Evolutionary conservation across 2,888 invertebrate species (phyloP), one percentile per base, ranked within the genome.

Genomic region (Cryptocephalus moraei): DNA sequence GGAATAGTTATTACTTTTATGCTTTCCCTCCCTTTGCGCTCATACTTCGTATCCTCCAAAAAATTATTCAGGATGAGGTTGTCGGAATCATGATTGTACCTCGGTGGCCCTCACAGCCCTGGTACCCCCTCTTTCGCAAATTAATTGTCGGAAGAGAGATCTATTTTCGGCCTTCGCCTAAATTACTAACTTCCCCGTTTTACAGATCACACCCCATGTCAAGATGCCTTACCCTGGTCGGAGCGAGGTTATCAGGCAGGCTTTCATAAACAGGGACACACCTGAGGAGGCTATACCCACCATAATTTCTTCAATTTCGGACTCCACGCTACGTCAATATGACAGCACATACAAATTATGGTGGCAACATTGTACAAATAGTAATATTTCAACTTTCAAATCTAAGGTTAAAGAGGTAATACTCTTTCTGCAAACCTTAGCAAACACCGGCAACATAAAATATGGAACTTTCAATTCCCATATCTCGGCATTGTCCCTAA

Each of bases 231-330:
- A 33, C 33, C 44, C 41, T 44, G 41, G 39, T 59, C 41, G 61
- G 52, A 45, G 58, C 53, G 49, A 53, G 22, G 33, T 54, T 57
- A 51, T 61, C 60, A n/a, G 46, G 41, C 8, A 41, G 14, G 33
- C 40, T 4, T 60, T 54, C 33, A 39, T n/a, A 41, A 22, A 22
- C 43, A 51, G 55, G 34, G 40, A 43, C 1, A 41, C 56, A 40
- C 51, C 47, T 2, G 41, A 45, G 33, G n/a, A 40, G 4, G 39
- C 57, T 1, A 33, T 57, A 31, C 44, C 58, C 1, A 55, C 54
- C 14, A 40, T 52, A 12, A 8, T 54, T 13, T 34, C 50, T 6
- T 58, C 57, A 4, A 32, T 60, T 22, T 44, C 56, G 2, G n/a
- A 39, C 6, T 39, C 46, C 4, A 49, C 51, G 8, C 12, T 41